These are phyloP conservation scores for Anomalospiza imberbis DNA, from an alignment of 2,797 vertebrate genomes.

Conservation along the genomic window DNA sequence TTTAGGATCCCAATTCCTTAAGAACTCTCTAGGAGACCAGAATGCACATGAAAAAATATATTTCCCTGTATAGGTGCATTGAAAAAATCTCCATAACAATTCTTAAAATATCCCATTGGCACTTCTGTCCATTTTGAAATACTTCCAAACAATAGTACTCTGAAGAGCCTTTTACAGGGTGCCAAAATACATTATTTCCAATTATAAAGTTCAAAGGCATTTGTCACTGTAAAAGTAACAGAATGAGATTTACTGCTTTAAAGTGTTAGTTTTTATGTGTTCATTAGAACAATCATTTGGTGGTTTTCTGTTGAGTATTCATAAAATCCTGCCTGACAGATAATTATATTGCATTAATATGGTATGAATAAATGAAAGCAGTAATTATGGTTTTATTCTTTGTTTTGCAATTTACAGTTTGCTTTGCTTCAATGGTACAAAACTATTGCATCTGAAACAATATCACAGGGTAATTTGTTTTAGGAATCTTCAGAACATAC, in stretches of 20 bases:
- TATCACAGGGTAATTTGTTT: conserved; percentile 38
- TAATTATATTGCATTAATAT: conserved; percentile 77
- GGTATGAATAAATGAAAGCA: conserved; percentile 71
- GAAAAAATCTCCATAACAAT: neutral
- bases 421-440: conserved; percentile 61
- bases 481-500: neutral
- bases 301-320: conserved; percentile 66
- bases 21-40: neutral
- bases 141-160: neutral
- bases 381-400: conserved; percentile 71
- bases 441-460: conserved; percentile 58
- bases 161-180: neutral
- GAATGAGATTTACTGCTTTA: conserved; percentile 31
- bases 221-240: conserved; percentile 36
- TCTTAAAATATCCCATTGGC: neutral
- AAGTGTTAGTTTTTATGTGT: conserved; percentile 36
- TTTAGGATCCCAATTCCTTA: neutral
- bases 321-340: conserved; percentile 68
- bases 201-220: neutral
- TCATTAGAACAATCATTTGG: conserved; percentile 40
- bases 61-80: accelerated
- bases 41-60: neutral
- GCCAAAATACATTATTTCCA: neutral
- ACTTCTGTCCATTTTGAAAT: neutral
- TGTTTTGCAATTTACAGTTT: conserved; percentile 72